Evolutionary conservation across 2,113 vertebrate genomes (phyloP), one percentile per base, ranked within the genome.

Genomic region (Dasyornis broadbenti): DNA sequence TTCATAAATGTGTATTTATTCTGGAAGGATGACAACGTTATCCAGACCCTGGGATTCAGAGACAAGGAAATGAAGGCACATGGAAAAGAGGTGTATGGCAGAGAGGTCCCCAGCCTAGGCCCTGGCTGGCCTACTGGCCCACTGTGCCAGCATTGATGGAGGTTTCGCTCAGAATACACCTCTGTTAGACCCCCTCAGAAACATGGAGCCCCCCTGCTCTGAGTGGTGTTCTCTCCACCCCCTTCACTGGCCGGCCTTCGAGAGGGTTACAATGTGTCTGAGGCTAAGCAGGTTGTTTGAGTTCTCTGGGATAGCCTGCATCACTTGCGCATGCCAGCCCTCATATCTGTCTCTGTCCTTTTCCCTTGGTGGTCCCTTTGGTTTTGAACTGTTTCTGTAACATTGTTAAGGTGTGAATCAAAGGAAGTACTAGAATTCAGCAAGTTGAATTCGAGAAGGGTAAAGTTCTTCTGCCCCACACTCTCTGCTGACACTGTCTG

Each of bases 271-370:
- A 0, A 19, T 8, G 7, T 2, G 6, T 10, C 47, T 13, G 68
- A 69, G 1, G 4, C 72, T 47, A 42, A 77, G 40, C 35, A 26
- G 10, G 14, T 37, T 61, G 12, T 13, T 28, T 35, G 28, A 54
- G 24, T 44, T 77, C 21, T 65, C 21, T 3, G 3, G 33, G 19
- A 14, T 15, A 13, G 33, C 30, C 14, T 37, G 42, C 9, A 7
- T 11, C 3, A 2, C 10, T 18, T 79, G 53, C 0, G 0, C 0
- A 0, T 1, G 1, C 39, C 37, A 53, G 9, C 12, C 15, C 3
- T 60, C 3, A 0, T 39, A 7, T 21, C 15, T 6, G 1, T 49
- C 20, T 52, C 7, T 5, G 2, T 65, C 5, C 2, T 75, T 68
- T 75, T 71, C 40, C 20, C 15, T 40, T 1, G 1, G 35, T 24